phyloP scores from a whole-genome alignment of 2,113 vertebrate genomes.

The Myotis yumanensis region DNA sequence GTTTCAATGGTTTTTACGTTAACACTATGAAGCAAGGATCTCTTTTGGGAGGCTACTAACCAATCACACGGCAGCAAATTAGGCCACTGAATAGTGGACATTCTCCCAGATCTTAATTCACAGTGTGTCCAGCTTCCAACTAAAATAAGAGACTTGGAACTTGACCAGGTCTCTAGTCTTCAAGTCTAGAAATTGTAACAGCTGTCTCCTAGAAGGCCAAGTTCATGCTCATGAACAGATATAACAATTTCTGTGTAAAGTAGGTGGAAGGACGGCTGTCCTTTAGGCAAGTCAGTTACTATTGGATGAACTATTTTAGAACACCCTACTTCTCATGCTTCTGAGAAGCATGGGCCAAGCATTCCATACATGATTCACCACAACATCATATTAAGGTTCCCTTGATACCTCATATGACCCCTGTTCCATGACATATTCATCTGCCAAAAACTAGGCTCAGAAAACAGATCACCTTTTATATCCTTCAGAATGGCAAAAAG shows the following conservation, averaged over 20 bases:
- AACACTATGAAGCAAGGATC: neutral
- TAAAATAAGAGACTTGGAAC: neutral
- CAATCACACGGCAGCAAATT: neutral
- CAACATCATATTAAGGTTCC: neutral
- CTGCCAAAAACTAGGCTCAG: neutral
- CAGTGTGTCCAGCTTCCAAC: neutral
- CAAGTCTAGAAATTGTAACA: neutral
- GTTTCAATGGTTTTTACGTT: too few relatives aligned
- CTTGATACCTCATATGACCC: neutral
- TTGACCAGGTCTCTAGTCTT: neutral
- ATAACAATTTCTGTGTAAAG: neutral
- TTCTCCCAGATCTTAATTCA: neutral
- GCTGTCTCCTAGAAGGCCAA: neutral
- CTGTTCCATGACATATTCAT: neutral
- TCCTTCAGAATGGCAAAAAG: neutral
- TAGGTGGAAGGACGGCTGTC: neutral
- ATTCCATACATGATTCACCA: neutral
- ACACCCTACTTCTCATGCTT: neutral
- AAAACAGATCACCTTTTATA: neutral
- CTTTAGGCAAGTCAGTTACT: neutral
- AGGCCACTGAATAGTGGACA: neutral
- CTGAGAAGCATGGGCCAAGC: neutral
- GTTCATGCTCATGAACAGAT: neutral
- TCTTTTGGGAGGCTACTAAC: neutral
- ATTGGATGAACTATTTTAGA: neutral